phyloP scores from a whole-genome alignment of 2,797 vertebrate species.

The Siniperca scherzeri region DNA sequence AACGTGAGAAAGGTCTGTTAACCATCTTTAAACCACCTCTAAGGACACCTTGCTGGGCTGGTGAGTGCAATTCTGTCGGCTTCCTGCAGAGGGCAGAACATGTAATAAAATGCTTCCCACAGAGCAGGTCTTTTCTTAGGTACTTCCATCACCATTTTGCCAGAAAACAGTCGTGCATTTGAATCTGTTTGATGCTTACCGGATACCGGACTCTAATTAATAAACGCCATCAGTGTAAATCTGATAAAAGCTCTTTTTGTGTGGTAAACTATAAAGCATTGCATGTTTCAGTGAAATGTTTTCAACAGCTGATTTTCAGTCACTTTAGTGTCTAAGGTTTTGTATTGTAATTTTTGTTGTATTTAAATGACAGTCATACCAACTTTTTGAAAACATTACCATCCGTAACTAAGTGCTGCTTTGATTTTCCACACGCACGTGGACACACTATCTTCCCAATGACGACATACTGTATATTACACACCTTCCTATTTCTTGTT shows the following conservation, averaged over 20 bases:
- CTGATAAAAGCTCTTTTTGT: neutral
- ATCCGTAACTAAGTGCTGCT: neutral
- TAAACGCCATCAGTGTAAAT: neutral
- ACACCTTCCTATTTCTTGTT: neutral
- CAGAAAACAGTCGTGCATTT: neutral
- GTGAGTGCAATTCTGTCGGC: neutral
- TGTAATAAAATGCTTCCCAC: neutral
- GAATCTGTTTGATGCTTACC: neutral
- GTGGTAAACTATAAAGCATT: neutral
- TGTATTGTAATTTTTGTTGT: neutral
- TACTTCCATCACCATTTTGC: neutral
- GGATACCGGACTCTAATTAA: neutral
- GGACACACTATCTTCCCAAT: neutral
- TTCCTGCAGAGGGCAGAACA: constrained; percentile 66
- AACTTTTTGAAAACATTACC: neutral
- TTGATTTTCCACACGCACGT: neutral
- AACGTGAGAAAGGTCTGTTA: neutral
- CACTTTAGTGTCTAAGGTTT: neutral
- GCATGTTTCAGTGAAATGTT: neutral
- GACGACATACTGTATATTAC: neutral
- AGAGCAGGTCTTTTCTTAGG: neutral
- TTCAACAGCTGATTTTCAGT: neutral
- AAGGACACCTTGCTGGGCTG: neutral
- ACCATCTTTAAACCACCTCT: no score
- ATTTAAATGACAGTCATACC: neutral